Evolutionary conservation across 2,113 vertebrate genomes (phyloP), one percentile per base, ranked within the genome.

Genomic region (Glareola pratincola): DNA sequence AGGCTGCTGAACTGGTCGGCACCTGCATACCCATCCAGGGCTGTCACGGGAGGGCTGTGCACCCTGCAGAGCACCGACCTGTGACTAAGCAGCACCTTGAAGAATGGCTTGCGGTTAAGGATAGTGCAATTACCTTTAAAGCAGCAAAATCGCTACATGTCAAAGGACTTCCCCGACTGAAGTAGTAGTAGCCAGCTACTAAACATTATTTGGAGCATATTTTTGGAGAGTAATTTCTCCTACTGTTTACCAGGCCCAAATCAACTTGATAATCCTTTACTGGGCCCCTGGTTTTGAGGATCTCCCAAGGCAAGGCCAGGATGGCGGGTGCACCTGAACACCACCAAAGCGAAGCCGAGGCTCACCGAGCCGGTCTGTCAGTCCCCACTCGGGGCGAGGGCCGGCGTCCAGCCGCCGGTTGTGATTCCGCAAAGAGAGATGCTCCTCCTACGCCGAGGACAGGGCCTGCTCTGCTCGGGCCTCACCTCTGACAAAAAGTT

Each of bases 401-500:
- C 59, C 10, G 48, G 12, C 2, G 0, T 1, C 4, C 2, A 30
- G 67, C 50, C 20, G 17, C 23, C 0, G 24, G 21, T 12, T 30
- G 20, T 1, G 26, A 11, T 18, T 27, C 39, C 54, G 22, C 0
- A 8, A 9, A 6, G 37, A 50, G 45, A 53, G 24, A 19, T 1
- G 17, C 22, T 21, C 9, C 36, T 30, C 26, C 43, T 1, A 4
- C 4, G 0, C 32, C 3, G 1, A 27, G 53, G 18, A 17, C 7
- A 26, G 53, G 32, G 6, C 18, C 43, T 9, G 37, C 59, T 64
- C 48, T 4, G 15, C 29, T 24, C 63, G 11, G 5, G 14, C 30
- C 34, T 48, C 12, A 0, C 41, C 43, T 21, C 3, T 1, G 13
- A 50, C 1, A 0, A 21, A 13, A 14, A 27, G 3, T 3, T 26